Evolutionary conservation across 2,888 invertebrate species (phyloP).

Genomic region (Mactromeris polynyma): DNA sequence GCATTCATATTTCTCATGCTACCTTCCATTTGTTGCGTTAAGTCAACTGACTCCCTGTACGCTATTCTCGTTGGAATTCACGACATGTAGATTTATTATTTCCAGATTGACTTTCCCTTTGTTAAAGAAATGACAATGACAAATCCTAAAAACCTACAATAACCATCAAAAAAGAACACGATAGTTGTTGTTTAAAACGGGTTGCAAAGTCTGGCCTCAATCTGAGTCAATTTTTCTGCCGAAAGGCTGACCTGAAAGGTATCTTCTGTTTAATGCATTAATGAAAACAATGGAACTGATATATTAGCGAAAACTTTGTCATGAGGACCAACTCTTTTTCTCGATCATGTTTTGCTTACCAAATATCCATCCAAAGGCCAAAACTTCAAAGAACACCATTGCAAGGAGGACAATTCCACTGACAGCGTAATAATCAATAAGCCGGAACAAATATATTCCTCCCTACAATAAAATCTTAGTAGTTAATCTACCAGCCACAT

Average conservation of each 20-base stretch:
- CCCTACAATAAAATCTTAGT: conserved; percentile 37
- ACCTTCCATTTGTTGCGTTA: no score
- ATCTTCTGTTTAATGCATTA: background rate
- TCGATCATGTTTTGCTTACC: conserved; percentile 21
- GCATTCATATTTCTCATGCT: no score
- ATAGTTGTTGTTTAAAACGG: background rate
- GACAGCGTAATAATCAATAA: conserved; percentile 50
- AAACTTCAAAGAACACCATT: conserved; percentile 40
- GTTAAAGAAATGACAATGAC: no score
- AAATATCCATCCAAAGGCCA: conserved; percentile 53
- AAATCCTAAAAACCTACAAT: no score
- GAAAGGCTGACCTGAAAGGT: background rate
- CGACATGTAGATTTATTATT: no score
- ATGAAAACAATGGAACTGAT: background rate
- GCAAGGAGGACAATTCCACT: conserved; percentile 50
- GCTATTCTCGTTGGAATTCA: no score
- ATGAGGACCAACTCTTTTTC: background rate
- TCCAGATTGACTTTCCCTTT: no score
- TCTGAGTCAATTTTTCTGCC: background rate
- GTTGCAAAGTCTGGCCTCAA: background rate
- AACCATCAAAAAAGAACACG: no score
- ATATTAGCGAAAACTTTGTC: no score
- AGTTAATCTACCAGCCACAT: no score
- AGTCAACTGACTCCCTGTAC: no score
- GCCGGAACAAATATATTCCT: conserved; percentile 48